Evolutionary conservation across 2,113 vertebrate genomes (phyloP).

Genomic region (Acrocephalus arundinaceus): DNA sequence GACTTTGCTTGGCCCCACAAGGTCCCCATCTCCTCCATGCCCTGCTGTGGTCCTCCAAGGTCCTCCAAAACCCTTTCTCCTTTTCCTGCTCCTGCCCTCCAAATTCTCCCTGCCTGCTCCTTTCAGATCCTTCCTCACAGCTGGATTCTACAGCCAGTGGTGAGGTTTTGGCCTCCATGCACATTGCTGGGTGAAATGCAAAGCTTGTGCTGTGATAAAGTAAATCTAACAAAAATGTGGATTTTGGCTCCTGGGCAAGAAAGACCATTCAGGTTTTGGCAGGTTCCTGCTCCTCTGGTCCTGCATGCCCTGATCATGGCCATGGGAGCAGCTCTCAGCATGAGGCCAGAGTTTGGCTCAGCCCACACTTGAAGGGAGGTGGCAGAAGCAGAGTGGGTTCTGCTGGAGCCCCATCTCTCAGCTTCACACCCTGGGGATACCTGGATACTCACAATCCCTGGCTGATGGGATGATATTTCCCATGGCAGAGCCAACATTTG

Average conservation of each 20-base stretch:
- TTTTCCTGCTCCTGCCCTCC: background rate
- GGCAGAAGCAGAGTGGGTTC: background rate
- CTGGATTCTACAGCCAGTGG: background rate
- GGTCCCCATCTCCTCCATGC: background rate
- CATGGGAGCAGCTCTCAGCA: background rate
- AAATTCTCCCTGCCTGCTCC: background rate
- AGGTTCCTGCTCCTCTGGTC: background rate
- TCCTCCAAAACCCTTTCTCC: background rate
- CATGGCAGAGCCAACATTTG: background rate
- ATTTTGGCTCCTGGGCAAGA: background rate
- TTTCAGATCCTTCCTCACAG: background rate
- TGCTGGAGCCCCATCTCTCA: background rate
- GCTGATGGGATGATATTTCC: rapidly evolving
- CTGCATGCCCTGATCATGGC: rapidly evolving
- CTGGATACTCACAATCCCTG: background rate
- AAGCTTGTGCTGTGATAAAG: background rate
- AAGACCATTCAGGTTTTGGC: background rate
- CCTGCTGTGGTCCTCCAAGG: background rate
- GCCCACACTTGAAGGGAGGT: background rate
- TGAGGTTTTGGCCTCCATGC: background rate
- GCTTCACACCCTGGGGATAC: background rate
- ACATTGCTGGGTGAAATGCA: background rate
- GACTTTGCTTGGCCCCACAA: background rate
- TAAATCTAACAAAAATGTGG: background rate
- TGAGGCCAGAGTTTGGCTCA: background rate